phyloP scores from a whole-genome alignment of 2,888 invertebrate genomes.

The Lepidocyrtoides sp. region DNA sequence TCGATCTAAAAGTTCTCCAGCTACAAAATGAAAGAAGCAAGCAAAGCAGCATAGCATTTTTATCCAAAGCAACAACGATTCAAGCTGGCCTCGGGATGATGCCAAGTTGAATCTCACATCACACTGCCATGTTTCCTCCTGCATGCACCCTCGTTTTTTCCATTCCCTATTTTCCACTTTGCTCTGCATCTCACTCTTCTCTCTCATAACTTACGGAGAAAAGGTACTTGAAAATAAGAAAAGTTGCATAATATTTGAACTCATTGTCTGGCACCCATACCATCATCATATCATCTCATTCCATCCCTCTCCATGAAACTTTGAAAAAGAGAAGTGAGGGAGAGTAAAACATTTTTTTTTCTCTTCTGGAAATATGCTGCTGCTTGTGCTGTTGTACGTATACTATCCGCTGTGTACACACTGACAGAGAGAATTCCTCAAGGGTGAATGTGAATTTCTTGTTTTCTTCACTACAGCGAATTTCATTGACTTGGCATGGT shows the following conservation, averaged over 20 bases:
- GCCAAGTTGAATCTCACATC: conserved; percentile 33
- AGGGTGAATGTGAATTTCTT: conserved; percentile 57
- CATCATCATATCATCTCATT: conserved; percentile 29
- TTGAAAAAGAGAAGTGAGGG: conserved; percentile 40
- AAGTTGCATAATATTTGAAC: conserved; percentile 63
- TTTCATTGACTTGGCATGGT: conserved; percentile 5
- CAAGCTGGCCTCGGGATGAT: conserved; percentile 26
- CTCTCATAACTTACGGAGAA: not conserved
- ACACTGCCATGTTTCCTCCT: not conserved
- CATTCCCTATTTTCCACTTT: conserved; percentile 13
- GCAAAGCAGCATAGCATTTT: no score
- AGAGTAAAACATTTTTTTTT: conserved; percentile 30
- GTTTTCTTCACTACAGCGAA: not conserved
- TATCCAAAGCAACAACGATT: not conserved
- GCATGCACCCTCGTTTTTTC: conserved; percentile 20
- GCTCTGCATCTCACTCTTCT: not conserved
- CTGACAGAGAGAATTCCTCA: conserved; percentile 56
- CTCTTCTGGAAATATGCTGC: conserved; percentile 1
- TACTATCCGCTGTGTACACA: not conserved
- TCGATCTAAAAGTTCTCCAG: conserved; percentile 40
- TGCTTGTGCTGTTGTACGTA: no score
- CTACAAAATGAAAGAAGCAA: conserved; percentile 17
- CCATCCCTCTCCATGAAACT: conserved; percentile 80
- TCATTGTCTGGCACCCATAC: conserved; percentile 65
- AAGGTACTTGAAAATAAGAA: conserved; percentile 23